Evolutionary conservation across 2,797 vertebrate genomes (phyloP).

Genomic region (Sebastes umbrosus): DNA sequence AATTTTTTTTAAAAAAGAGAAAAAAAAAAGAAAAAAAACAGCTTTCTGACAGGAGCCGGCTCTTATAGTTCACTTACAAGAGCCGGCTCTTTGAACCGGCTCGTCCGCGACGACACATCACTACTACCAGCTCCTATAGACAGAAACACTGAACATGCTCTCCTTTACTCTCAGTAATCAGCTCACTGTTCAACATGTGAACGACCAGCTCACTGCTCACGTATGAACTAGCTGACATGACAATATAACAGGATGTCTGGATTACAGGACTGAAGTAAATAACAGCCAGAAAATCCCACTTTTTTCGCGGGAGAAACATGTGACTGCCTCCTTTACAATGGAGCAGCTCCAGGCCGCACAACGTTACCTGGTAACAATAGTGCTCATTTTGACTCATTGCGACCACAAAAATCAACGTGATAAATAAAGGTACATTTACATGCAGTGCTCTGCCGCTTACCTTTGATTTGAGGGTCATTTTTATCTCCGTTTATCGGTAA

Average conservation of each 20-base stretch:
- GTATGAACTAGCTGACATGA: neutral
- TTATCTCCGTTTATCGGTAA: neutral
- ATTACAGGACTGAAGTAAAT: neutral
- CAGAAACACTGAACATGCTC: neutral
- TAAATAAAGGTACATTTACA: neutral
- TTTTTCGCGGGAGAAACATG: neutral
- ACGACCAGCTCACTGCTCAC: neutral
- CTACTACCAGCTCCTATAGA: neutral
- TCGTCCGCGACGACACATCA: no score
- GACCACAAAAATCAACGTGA: neutral
- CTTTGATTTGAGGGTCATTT: slow-evolving; percentile 60
- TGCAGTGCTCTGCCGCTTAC: slow-evolving; percentile 37
- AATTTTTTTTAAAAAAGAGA: no score
- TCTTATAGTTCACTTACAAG: no score
- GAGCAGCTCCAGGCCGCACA: neutral
- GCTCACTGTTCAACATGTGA: neutral
- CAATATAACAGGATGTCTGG: neutral
- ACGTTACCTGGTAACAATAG: neutral
- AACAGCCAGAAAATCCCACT: fast-evolving
- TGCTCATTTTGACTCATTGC: neutral
- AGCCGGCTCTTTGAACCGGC: no score
- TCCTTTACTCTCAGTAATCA: neutral
- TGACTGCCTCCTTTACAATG: neutral
- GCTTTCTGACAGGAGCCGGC: no score
- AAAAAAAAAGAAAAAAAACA: no score